Evolutionary conservation across 2,888 invertebrate species (phyloP).

Genomic region (Podotricha telesiphe): DNA sequence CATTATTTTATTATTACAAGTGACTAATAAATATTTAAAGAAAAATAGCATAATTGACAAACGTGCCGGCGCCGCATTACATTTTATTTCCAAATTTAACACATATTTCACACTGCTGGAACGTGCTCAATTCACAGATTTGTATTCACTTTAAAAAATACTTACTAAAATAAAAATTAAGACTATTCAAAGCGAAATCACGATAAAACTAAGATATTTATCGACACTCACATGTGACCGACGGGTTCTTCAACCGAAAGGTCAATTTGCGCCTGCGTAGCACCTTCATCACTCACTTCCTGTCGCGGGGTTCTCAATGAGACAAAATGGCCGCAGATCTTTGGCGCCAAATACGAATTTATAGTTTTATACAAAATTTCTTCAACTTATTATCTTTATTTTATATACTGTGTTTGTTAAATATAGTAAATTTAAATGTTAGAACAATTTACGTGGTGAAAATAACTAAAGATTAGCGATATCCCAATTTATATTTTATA

Average conservation of each 20-base stretch:
- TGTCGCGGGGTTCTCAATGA: constrained; percentile 81
- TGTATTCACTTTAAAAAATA: constrained; percentile 75
- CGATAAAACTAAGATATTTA: constrained; percentile 83
- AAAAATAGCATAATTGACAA: constrained; percentile 76
- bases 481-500: background rate
- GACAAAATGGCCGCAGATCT: constrained; percentile 61
- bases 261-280: constrained; percentile 88
- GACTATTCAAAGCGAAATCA: constrained; percentile 73
- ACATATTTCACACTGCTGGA: constrained; percentile 71
- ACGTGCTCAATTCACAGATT: constrained; percentile 67
- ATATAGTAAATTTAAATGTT: background rate
- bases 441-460: background rate
- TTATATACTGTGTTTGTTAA: background rate
- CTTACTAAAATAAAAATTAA: constrained; percentile 78
- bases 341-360: constrained; percentile 68
- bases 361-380: background rate
- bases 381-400: background rate
- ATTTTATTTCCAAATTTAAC: constrained; percentile 68
- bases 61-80: constrained; percentile 78
- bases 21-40: constrained; percentile 61
- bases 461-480: background rate
- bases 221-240: constrained; percentile 95
- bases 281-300: constrained; percentile 84
- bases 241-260: constrained; percentile 94
- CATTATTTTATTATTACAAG: constrained; percentile 60